Percentiles rank a stretch among this genome's conserved stretches.
These are phyloP conservation scores for Megastigmus dorsalis DNA, from an alignment of 2,888 invertebrate species.

Conservation along the genomic window DNA sequence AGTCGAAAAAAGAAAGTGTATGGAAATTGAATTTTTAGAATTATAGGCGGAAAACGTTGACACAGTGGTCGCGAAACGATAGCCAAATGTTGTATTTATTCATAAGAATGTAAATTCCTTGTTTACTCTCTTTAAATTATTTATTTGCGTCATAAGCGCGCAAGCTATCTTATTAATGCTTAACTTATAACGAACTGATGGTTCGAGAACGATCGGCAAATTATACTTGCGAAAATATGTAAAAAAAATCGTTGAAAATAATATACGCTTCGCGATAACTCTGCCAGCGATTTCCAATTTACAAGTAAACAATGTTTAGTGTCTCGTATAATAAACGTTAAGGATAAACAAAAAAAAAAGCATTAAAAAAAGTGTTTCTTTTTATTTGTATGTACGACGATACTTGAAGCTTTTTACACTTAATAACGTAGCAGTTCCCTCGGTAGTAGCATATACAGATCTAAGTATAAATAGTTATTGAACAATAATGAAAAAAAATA, in stretches of 20 bases:
- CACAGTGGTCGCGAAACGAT: neutral
- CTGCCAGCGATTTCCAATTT: conserved; percentile 11
- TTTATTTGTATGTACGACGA: conserved; percentile 69
- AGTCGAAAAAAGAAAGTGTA: conserved; percentile 5
- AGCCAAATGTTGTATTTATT: neutral
- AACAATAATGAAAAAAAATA: neutral
- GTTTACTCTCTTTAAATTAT: neutral
- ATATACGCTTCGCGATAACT: neutral
- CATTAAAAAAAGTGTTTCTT: conserved; percentile 58
- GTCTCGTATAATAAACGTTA: conserved; percentile 23
- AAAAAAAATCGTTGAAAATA: neutral
- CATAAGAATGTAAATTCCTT: conserved; percentile 2
- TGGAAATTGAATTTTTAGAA: conserved; percentile 25
- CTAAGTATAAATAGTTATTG: conserved; percentile 45
- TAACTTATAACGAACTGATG: neutral
- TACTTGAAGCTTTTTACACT: conserved; percentile 72
- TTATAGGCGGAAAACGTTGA: neutral
- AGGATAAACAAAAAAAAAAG: neutral
- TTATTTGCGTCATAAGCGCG: neutral
- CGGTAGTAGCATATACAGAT: conserved; percentile 60
- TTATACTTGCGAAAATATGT: neutral
- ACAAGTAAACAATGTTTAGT: conserved; percentile 30
- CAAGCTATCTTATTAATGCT: neutral
- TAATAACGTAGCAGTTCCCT: conserved; percentile 64
- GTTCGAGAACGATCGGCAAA: neutral